Conservation (phyloP, 2,113 vertebrate species). For the Cynoglossus semilaevis region DNA sequence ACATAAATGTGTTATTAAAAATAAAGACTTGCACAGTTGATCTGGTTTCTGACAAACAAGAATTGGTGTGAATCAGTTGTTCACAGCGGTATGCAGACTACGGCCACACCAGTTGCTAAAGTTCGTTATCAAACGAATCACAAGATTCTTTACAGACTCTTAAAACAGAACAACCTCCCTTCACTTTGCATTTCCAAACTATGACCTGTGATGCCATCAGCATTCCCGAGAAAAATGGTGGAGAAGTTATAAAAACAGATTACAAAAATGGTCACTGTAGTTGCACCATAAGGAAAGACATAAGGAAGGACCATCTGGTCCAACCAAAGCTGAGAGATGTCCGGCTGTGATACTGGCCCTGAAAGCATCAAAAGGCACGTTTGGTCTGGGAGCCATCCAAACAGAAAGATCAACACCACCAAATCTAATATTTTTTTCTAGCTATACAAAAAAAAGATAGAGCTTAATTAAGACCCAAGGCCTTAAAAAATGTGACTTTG, state of each 20-base stretch:
- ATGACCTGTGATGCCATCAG: constrained; percentile 30
- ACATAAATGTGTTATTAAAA: too few species aligned
- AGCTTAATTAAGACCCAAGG: too few species aligned
- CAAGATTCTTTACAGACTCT: too few species aligned
- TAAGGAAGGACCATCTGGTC: constrained; percentile 64
- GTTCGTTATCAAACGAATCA: too few species aligned
- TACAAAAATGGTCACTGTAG: constrained; percentile 53
- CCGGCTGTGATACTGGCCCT: constrained; percentile 61
- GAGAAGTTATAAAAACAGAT: constrained; percentile 41
- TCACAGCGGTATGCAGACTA: not conserved
- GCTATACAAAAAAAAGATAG: too few species aligned
- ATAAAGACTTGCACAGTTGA: too few species aligned
- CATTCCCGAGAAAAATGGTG: constrained; percentile 47
- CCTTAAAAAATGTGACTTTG: too few species aligned
- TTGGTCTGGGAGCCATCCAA: constrained; percentile 44
- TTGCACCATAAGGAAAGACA: constrained; percentile 60
- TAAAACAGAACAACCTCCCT: not conserved
- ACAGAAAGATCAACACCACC: constrained; percentile 14
- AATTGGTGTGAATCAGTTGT: not conserved
- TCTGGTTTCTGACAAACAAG: too few species aligned
- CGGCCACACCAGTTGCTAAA: too few species aligned
- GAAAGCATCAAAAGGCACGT: constrained; percentile 52
- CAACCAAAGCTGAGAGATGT: constrained; percentile 54
- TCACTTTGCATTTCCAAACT: constrained; percentile 8
- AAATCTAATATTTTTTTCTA: not conserved